phyloP scores from a whole-genome alignment of 1,140 invertebrate genomes.

The Scaptodrosophila lebanonensis region DNA sequence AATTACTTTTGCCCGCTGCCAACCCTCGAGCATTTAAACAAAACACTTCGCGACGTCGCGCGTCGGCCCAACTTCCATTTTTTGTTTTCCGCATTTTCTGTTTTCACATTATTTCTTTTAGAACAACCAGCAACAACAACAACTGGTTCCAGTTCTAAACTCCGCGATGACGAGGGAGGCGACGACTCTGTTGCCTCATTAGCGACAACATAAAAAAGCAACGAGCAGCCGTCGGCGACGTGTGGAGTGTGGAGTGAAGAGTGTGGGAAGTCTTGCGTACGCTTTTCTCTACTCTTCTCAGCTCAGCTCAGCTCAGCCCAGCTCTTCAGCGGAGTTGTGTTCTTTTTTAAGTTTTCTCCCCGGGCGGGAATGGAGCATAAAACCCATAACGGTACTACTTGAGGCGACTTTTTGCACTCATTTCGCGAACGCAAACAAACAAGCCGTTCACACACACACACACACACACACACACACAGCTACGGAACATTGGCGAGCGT shows the following conservation, averaged over 20 bases:
- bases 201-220: conserved; percentile 38
- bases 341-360: too few species aligned
- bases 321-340: too few species aligned
- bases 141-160: not conserved
- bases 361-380: not conserved
- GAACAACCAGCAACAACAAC: conserved; percentile 57
- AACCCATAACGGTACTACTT: conserved; percentile 43
- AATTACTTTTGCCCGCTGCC: conserved; percentile 40
- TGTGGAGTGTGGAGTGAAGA: too few species aligned
- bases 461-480: not conserved
- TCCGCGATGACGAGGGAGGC: not conserved
- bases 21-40: conserved; percentile 56
- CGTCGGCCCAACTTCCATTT: conserved; percentile 11
- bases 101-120: conserved; percentile 54
- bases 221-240: too few species aligned
- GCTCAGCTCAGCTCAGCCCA: too few species aligned
- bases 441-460: not conserved
- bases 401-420: conserved; percentile 68
- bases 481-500: too few species aligned
- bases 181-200: conserved; percentile 44
- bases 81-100: conserved; percentile 6
- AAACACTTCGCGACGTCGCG: conserved; percentile 38
- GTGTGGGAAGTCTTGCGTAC: too few species aligned
- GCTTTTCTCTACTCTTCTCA: too few species aligned
- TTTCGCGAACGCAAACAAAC: conserved; percentile 58